Evolutionary conservation across 2,113 vertebrate species (phyloP), one percentile per base, ranked within the genome.

Genomic region (Platysternon megacephalum): DNA sequence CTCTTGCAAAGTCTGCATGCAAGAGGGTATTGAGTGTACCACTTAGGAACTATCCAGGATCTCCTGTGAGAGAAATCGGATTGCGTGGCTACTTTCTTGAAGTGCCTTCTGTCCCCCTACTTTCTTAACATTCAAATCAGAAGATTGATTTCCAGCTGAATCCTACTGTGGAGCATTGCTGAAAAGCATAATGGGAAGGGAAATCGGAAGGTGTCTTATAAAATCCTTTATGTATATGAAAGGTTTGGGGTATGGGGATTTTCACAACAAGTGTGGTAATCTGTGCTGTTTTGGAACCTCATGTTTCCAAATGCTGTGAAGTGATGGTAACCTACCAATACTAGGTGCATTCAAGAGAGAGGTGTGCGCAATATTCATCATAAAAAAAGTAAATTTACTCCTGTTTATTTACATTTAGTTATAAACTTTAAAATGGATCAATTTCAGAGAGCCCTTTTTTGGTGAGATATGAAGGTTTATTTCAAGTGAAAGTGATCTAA

Each of bases 281-380:
- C 72, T 78, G n/a, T 72, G 65, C n/a, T 72, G 53, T 89, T 90
- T 94, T 83, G 5, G 68, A 80, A 86, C 32, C 22, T 90, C 83
- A 44, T 22, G 13, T 55, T 80, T 61, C 39, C 89, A 74, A 3
- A 72, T 72, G 17, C 48, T 90, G 24, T 84, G 52, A 94, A 79
- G 72, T 84, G 80, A 48, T 61, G 79, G 5, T 82, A 42, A 90
- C 88, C 78, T 93, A 46, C 21, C 88, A 42, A 2, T 35, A 28
- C 26, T 79, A 93, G 88, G 14, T 84, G 84, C 79, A 93, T 95
- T 84, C 76, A 85, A 76, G n/a, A 39, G 48, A 84, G 61, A n/a
- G 42, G 85, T 68, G 4, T 89, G 48, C 76, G 78, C 89, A 91
- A 86, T 87, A 68, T 82, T 91, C 58, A 39, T 44, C 35, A 39